These are phyloP conservation scores for Pyrocephalus nanus DNA, from an alignment of 2,797 vertebrate species.

Conservation along the genomic window DNA sequence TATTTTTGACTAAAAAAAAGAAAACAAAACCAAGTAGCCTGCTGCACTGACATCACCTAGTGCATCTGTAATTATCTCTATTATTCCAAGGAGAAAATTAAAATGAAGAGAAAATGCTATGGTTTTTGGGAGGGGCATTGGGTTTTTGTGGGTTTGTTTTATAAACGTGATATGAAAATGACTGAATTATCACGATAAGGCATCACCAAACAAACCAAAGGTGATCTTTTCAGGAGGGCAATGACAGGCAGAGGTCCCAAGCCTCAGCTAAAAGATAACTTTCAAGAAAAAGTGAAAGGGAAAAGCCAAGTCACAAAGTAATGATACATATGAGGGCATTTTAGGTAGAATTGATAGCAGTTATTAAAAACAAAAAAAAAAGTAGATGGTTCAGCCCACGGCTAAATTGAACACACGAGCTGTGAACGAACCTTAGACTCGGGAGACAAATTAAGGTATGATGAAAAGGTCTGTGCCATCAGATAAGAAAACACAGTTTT, in stretches of 20 bases:
- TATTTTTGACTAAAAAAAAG: background rate
- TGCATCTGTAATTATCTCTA: background rate
- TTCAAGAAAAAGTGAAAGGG: background rate
- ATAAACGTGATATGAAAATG: background rate
- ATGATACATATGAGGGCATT: background rate
- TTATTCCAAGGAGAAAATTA: constrained; percentile 2
- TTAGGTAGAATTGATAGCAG: constrained; percentile 19
- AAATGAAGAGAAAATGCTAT: background rate
- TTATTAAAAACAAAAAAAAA: background rate
- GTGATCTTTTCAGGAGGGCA: background rate
- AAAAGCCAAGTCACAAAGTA: constrained; percentile 1
- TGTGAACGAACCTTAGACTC: background rate
- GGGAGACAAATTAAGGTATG: constrained; percentile 19
- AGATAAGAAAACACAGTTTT: background rate
- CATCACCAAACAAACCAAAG: background rate
- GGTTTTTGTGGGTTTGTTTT: fast-evolving
- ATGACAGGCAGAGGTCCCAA: background rate
- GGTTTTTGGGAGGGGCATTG: background rate
- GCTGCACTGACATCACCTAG: background rate
- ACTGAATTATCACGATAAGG: background rate
- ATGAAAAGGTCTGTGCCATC: constrained; percentile 14
- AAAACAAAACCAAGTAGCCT: background rate
- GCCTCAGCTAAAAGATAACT: background rate
- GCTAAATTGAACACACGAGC: background rate
- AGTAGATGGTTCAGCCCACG: background rate